phyloP scores from a whole-genome alignment of 2,797 vertebrate genomes.

The Enteromius trimaculatus region DNA sequence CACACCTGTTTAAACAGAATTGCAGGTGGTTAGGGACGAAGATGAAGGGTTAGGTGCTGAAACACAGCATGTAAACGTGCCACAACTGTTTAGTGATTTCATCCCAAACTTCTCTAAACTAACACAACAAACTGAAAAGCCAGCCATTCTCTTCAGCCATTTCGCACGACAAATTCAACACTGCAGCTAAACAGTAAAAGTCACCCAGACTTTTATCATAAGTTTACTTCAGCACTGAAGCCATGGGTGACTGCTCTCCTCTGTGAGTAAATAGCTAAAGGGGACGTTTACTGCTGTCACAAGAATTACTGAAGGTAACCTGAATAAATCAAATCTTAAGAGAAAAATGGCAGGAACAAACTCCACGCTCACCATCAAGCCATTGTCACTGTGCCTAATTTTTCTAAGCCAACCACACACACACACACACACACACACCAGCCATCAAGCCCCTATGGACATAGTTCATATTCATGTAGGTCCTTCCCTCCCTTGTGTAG shows the following conservation, averaged over 20 bases:
- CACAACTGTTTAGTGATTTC: background rate
- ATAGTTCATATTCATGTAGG: constrained; percentile 43
- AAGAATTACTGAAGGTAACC: constrained; percentile 43
- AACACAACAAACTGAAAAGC: background rate
- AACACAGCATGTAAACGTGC: too few relatives aligned
- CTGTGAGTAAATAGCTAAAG: constrained; percentile 40
- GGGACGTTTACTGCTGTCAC: constrained; percentile 38
- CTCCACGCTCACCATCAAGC: constrained; percentile 15
- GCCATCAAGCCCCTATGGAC: background rate
- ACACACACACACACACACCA: background rate
- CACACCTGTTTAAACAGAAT: background rate
- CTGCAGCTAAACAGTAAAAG: constrained; percentile 21
- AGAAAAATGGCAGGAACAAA: constrained; percentile 39
- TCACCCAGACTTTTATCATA: constrained; percentile 40
- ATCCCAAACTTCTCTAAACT: background rate
- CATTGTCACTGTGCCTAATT: constrained; percentile 24
- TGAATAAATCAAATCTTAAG: constrained; percentile 38
- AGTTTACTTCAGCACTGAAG: constrained; percentile 33
- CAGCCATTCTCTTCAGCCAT: background rate
- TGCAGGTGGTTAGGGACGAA: background rate
- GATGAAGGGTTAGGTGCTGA: background rate
- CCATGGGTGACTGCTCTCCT: constrained; percentile 33
- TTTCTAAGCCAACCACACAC: background rate
- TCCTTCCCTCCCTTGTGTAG: constrained; percentile 38
- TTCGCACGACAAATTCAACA: constrained; percentile 14